phyloP scores from a whole-genome alignment of 1,140 invertebrate species.

The Zaprionus kolodkinae region DNA sequence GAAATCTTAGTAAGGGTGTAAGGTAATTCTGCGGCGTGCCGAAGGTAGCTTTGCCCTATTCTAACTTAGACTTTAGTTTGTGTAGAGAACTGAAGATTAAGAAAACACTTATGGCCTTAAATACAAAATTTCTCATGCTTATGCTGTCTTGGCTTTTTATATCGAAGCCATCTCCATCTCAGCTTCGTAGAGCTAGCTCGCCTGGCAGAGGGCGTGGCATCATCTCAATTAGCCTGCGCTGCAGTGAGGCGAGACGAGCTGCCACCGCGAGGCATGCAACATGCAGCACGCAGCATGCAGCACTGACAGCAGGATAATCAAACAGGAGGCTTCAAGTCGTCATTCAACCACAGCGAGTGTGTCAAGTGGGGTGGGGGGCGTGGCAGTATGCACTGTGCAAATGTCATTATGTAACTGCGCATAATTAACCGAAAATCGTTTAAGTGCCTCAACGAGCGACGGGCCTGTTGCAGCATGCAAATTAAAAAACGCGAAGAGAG shows the following conservation, averaged over 20 bases:
- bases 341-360: slow-evolving; percentile 6
- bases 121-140: no score
- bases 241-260: neutral
- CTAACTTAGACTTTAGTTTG: no score
- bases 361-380: slow-evolving; percentile 17
- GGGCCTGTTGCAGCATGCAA: slow-evolving; percentile 61
- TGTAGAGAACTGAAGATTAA: no score
- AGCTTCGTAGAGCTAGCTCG: neutral
- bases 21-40: no score
- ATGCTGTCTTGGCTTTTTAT: no score
- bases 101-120: no score
- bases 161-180: neutral
- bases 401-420: slow-evolving; percentile 73
- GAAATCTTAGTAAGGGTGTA: no score
- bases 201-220: neutral
- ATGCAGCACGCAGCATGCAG: no score
- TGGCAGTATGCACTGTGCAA: slow-evolving; percentile 46
- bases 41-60: no score
- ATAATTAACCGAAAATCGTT: slow-evolving; percentile 81
- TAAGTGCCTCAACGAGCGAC: slow-evolving; percentile 45
- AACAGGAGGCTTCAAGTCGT: slow-evolving; percentile 14
- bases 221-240: neutral
- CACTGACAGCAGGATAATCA: slow-evolving; percentile 37
- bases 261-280: neutral
- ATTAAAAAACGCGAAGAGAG: slow-evolving; percentile 60